Percentiles rank a stretch among this genome's conserved stretches.
Conservation (phyloP, 2,888 invertebrate genomes). For the Aradus depressus region DNA sequence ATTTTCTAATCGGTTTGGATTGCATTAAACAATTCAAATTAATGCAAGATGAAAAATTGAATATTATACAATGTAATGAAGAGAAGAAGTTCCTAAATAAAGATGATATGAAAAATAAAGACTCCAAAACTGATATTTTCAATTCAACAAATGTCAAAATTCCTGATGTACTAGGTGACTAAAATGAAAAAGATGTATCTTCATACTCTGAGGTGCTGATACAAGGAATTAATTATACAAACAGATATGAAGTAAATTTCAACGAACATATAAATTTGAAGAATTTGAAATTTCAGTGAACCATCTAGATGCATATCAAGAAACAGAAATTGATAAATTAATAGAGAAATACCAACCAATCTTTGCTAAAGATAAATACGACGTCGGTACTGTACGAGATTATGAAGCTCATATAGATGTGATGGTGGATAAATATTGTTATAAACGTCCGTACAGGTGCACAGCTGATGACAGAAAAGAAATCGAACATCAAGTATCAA, state of each 20-base stretch:
- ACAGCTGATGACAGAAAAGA: conserved; percentile 4
- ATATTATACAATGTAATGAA: neutral
- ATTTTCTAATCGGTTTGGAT: conserved; percentile 9
- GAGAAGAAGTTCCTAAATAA: neutral
- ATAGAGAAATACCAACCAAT: conserved; percentile 7
- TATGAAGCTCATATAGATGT: conserved; percentile 14
- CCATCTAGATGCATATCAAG: conserved; percentile 1
- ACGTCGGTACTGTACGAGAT: conserved; percentile 13
- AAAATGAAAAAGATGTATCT: too few relatives aligned
- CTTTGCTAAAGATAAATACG: conserved; percentile 20
- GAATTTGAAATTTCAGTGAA: conserved; percentile 6
- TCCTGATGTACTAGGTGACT: too few relatives aligned
- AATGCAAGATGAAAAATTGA: neutral
- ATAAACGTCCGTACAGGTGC: conserved; percentile 11
- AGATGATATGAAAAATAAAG: too few relatives aligned
- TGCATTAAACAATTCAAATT: conserved; percentile 1
- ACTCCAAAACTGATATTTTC: too few relatives aligned
- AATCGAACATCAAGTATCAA: conserved; percentile 14
- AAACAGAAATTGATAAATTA: conserved; percentile 3
- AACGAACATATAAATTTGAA: conserved; percentile 10
- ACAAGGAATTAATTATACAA: too few relatives aligned
- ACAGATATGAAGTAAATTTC: conserved; percentile 12
- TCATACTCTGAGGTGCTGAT: too few relatives aligned
- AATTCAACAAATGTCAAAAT: too few relatives aligned
- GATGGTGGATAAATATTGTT: conserved; percentile 3